phyloP scores from a whole-genome alignment of 2,113 vertebrate genomes.

The Chitala chitala region DNA sequence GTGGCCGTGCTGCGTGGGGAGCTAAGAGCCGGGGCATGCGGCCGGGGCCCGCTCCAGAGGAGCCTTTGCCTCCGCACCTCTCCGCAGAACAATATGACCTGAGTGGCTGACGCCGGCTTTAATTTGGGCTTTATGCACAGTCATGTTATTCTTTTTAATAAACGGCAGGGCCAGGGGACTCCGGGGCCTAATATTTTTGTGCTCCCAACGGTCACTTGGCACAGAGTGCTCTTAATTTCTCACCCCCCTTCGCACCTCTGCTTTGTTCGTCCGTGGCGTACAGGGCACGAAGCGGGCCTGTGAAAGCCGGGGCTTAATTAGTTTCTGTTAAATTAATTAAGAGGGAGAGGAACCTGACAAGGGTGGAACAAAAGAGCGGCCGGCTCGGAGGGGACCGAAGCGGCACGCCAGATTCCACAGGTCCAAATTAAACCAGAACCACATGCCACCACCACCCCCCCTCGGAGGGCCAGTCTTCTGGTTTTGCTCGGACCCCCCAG shows the following conservation, averaged over 20 bases:
- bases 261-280: slow-evolving; percentile 50
- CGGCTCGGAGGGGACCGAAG: slow-evolving; percentile 44
- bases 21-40: slow-evolving; percentile 54
- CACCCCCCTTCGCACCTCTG: slow-evolving; percentile 56
- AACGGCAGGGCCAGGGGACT: slow-evolving; percentile 48
- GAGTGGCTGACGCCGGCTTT: slow-evolving; percentile 49
- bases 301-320: slow-evolving; percentile 69
- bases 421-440: slow-evolving; percentile 66
- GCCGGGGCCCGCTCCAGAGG: slow-evolving; percentile 47
- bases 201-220: slow-evolving; percentile 70
- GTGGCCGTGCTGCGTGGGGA: slow-evolving; percentile 56
- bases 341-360: slow-evolving; percentile 62
- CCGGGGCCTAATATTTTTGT: slow-evolving; percentile 66
- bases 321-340: slow-evolving; percentile 73
- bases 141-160: slow-evolving; percentile 64
- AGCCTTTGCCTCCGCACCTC: slow-evolving; percentile 45
- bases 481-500: slow-evolving; percentile 44
- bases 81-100: slow-evolving; percentile 55
- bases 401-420: slow-evolving; percentile 55
- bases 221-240: slow-evolving; percentile 64
- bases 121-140: slow-evolving; percentile 48
- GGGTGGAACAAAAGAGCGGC: slow-evolving; percentile 59
- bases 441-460: slow-evolving; percentile 42
- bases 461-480: slow-evolving; percentile 44
- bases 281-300: slow-evolving; percentile 49